Conservation (phyloP, 2,797 vertebrate species). For the Allobates femoralis region DNA sequence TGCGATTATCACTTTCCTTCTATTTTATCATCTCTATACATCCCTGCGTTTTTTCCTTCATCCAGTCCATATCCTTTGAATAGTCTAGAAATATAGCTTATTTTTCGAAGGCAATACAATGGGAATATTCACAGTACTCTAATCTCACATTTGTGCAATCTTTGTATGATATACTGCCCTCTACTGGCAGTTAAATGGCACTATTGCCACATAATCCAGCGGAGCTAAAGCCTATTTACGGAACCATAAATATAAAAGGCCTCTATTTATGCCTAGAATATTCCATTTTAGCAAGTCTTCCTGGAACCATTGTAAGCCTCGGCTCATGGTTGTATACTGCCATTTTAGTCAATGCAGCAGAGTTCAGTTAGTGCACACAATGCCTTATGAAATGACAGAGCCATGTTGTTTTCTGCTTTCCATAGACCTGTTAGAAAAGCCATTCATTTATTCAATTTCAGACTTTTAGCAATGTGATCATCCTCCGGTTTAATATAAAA, state of each 20-base stretch:
- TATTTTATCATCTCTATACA: not conserved
- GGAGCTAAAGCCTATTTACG: conserved; percentile 1
- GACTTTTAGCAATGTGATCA: not conserved
- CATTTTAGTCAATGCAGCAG: too few species aligned
- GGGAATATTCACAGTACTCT: conserved; percentile 24
- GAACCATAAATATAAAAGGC: not conserved
- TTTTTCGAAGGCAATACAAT: conserved; percentile 25
- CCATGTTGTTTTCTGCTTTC: too few species aligned
- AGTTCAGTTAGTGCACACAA: not conserved
- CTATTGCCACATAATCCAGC: conserved; percentile 7
- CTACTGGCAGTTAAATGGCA: conserved; percentile 44
- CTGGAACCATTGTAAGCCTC: not conserved
- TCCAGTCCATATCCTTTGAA: not conserved
- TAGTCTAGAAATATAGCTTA: not conserved
- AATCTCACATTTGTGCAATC: not conserved
- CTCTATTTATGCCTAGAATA: not conserved
- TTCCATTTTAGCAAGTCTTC: not conserved
- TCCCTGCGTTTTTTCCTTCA: not conserved
- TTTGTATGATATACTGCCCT: conserved; percentile 58
- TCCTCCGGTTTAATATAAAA: not conserved
- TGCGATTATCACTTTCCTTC: not conserved
- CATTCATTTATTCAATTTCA: not conserved
- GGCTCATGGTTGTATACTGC: too few species aligned
- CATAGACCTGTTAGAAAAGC: too few species aligned
- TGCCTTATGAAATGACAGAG: not conserved